These are phyloP conservation scores for Anagyrus pseudococci DNA, from an alignment of 2,888 invertebrate genomes.

Conservation along the genomic window DNA sequence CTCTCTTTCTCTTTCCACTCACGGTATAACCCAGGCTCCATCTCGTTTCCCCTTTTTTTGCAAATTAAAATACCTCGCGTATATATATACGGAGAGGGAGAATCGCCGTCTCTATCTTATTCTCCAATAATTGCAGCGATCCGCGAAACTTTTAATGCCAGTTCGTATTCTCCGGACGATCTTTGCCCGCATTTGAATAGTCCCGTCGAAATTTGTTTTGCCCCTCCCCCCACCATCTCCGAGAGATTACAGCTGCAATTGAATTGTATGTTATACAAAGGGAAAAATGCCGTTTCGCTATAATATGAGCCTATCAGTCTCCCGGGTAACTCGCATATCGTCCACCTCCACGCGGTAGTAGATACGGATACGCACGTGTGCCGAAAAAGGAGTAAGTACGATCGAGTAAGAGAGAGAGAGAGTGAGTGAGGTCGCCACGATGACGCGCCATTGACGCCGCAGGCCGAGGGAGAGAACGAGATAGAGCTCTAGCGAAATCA, in stretches of 20 bases:
- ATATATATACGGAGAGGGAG: background rate
- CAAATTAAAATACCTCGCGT: background rate
- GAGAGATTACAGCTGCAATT: too few relatives aligned
- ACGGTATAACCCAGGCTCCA: background rate
- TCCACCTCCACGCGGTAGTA: background rate
- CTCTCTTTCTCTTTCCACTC: background rate
- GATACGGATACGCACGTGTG: constrained; percentile 11
- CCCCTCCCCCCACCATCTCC: too few relatives aligned
- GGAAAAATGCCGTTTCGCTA: too few relatives aligned
- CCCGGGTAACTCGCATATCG: background rate
- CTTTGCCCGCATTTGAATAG: too few relatives aligned
- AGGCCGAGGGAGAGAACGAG: background rate
- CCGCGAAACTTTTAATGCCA: too few relatives aligned
- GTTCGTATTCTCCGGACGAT: too few relatives aligned
- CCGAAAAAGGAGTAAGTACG: background rate
- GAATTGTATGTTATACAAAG: too few relatives aligned
- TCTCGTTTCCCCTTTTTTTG: background rate
- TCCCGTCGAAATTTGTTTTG: too few relatives aligned
- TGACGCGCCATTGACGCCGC: background rate
- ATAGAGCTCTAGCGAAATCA: too few relatives aligned
- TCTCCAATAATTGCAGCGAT: too few relatives aligned
- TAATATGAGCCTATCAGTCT: too few relatives aligned
- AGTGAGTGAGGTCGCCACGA: background rate
- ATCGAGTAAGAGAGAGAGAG: constrained; percentile 1
- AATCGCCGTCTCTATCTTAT: too few relatives aligned